A percentile compares a stretch with the other conserved stretches of the same genome.
These are phyloP conservation scores for Cacatua alba DNA, from an alignment of 2,113 vertebrate species.

Conservation along the genomic window DNA sequence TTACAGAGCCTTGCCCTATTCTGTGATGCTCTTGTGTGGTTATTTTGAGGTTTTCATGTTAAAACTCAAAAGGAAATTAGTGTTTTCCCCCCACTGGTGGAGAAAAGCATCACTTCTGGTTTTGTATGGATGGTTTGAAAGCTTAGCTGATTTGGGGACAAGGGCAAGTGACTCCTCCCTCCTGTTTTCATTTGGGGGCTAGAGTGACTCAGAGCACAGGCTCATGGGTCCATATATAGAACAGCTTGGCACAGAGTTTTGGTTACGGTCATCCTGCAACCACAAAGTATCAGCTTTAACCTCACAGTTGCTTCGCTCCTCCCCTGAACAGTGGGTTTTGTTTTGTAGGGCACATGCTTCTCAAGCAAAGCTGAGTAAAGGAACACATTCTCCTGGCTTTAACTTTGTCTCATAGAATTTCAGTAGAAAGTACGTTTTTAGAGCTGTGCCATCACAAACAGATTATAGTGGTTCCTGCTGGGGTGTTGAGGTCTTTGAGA, in stretches of 20 bases:
- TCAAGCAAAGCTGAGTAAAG: neutral
- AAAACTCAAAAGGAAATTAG: neutral
- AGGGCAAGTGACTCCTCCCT: neutral
- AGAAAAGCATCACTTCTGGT: neutral
- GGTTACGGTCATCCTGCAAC: fast-evolving
- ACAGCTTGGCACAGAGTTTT: neutral
- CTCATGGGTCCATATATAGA: neutral
- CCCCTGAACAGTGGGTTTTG: neutral
- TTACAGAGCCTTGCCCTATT: neutral
- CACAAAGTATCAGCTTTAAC: neutral
- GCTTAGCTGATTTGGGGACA: neutral
- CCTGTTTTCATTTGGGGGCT: neutral
- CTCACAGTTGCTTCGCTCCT: neutral
- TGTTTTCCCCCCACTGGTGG: neutral
- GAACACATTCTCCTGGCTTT: neutral
- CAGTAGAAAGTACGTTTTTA: neutral
- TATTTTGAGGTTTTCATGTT: neutral
- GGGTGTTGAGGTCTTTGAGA: neutral
- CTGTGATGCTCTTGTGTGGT: neutral
- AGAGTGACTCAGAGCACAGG: neutral
- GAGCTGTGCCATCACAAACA: neutral
- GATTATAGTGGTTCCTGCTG: neutral
- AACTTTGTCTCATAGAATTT: neutral
- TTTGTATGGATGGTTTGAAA: neutral
- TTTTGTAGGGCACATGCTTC: neutral